Percentiles rank a stretch among this genome's conserved stretches.
These are phyloP conservation scores for Dascillus cervinus DNA, from an alignment of 2,888 invertebrate genomes.

Conservation along the genomic window DNA sequence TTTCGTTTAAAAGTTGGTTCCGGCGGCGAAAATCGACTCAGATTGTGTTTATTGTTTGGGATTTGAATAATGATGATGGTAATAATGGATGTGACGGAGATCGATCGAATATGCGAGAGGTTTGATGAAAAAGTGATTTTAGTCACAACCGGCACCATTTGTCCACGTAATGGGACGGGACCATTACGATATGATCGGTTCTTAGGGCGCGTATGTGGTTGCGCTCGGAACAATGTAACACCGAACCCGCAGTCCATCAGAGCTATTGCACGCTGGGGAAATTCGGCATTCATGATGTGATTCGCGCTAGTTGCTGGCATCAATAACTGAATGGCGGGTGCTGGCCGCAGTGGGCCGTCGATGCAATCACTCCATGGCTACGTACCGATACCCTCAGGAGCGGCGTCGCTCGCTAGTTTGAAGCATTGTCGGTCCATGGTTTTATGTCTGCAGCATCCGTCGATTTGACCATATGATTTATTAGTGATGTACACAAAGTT, in stretches of 20 bases:
- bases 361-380: slow-evolving; percentile 31
- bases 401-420: slow-evolving; percentile 8
- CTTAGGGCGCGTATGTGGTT: slow-evolving; percentile 14
- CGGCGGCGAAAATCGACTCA: no score
- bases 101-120: no score
- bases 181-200: slow-evolving; percentile 18
- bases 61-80: no score
- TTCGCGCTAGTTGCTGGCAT: slow-evolving; percentile 36
- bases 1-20: no score
- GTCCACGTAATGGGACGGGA: slow-evolving; percentile 20
- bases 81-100: no score
- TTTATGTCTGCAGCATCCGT: not conserved
- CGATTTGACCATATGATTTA: slow-evolving; percentile 16
- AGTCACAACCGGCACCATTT: slow-evolving; percentile 15
- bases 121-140: no score
- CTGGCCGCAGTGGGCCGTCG: slow-evolving; percentile 22
- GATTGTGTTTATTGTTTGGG: no score
- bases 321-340: slow-evolving; percentile 30
- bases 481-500: slow-evolving; percentile 20
- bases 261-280: slow-evolving; percentile 36
- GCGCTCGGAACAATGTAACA: slow-evolving; percentile 26
- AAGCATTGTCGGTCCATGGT: not conserved
- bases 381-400: slow-evolving; percentile 32
- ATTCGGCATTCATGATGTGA: slow-evolving; percentile 39
- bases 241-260: slow-evolving; percentile 34